Evolutionary conservation across 2,797 vertebrate genomes (phyloP).

Genomic region (Cygnus olor): DNA sequence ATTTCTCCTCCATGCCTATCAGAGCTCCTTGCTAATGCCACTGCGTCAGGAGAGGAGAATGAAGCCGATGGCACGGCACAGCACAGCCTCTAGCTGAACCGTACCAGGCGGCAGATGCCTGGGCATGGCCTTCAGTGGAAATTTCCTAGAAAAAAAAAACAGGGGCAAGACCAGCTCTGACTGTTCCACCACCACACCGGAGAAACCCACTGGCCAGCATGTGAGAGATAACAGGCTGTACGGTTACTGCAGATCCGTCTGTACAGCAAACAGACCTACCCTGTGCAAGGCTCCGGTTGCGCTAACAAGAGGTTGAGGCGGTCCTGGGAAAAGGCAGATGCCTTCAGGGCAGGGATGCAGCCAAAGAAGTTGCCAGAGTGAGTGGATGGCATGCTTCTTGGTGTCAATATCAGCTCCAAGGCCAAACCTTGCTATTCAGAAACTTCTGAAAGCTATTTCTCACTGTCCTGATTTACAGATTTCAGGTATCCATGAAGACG

Average conservation of each 20-base stretch:
- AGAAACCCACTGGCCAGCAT: background rate
- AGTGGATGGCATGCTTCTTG: background rate
- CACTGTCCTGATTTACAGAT: background rate
- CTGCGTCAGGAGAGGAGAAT: accelerated
- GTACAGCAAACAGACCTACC: background rate
- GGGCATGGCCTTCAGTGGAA: accelerated
- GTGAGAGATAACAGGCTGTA: accelerated
- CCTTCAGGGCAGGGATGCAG: background rate
- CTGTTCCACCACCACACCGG: accelerated
- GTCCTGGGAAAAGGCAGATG: background rate
- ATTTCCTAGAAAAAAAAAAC: background rate
- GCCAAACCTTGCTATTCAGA: background rate
- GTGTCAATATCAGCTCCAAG: background rate
- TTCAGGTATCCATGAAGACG: background rate
- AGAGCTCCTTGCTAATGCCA: background rate
- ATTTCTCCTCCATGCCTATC: background rate
- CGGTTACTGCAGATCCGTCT: background rate
- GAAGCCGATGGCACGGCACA: background rate
- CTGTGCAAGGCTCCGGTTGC: accelerated
- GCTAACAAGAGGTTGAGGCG: background rate
- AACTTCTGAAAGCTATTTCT: background rate
- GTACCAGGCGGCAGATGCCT: background rate
- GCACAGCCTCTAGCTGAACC: background rate
- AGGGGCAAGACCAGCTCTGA: background rate
- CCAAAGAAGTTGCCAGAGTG: background rate